Percentiles rank a stretch among this genome's conserved stretches.
Evolutionary conservation across 2,113 vertebrate genomes (phyloP).

Genomic region (Oreotragus oreotragus): DNA sequence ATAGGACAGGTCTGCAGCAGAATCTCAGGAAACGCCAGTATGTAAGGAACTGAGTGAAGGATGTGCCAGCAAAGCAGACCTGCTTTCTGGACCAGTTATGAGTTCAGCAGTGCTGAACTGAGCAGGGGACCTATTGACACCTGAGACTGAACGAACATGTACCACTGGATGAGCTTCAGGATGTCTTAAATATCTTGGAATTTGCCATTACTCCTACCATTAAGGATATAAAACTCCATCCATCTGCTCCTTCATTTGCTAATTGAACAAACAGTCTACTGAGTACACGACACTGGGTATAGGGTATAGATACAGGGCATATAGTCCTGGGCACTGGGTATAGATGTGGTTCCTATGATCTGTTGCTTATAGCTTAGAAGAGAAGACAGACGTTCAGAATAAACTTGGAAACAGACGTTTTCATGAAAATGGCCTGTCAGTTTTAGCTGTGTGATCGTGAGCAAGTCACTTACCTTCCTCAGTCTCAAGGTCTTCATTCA

Average conservation of each 20-base stretch:
- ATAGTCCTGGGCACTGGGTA: too few relatives aligned
- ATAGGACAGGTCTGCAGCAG: not conserved
- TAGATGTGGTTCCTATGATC: not conserved
- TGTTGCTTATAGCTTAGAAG: not conserved
- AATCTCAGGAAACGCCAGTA: not conserved
- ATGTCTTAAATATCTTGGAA: not conserved
- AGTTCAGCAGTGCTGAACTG: accelerated
- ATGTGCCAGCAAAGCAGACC: not conserved
- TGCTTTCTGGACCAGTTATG: not conserved
- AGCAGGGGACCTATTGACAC: accelerated
- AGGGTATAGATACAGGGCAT: too few relatives aligned
- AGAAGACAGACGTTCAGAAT: not conserved
- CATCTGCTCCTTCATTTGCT: not conserved
- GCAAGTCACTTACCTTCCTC: not conserved
- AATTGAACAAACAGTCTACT: not conserved
- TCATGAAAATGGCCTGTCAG: not conserved
- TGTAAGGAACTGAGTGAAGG: not conserved
- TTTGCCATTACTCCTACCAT: not conserved
- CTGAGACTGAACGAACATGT: not conserved
- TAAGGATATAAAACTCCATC: not conserved
- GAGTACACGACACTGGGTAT: not conserved
- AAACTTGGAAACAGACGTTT: not conserved
- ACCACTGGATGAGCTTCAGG: not conserved
- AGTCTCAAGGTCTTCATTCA: not conserved
- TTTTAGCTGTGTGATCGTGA: not conserved